Evolutionary conservation across 64 coral and sea anemone species (phyloP), one percentile per base, ranked within the genome.

Genomic region (Pocillopora verrucosa): DNA sequence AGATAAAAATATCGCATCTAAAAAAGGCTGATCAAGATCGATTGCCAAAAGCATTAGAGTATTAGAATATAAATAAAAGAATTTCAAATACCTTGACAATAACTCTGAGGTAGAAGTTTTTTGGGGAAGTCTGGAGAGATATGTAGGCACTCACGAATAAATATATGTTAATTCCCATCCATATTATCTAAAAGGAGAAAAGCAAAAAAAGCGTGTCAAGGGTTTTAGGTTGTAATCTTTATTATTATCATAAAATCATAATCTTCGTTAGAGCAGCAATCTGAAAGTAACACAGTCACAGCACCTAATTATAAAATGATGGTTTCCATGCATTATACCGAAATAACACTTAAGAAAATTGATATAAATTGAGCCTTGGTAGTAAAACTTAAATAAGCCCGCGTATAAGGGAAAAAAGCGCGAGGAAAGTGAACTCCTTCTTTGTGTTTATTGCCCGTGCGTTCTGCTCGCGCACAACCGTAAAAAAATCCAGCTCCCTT

Each of bases 151-250:
- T 57, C 15, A 15, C 91, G 75, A 96, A 96, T 76, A 96, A 56
- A 57, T 90, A 96, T 36, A 86, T 87, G 60, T 96, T 96, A 37
- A 96, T 74, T 9, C 65, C 82, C 94, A 96, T 96, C 94, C 94
- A 96, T 74, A 89, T 79, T 38, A 96, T 65, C 94, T 96, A 60
- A 1, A 89, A 82, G 37, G 1, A 38, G 20, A 41, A 35, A 13
- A 60, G 13, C 0, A 37, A 64, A 11, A 19, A 65, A 34, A 19
- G 5, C 7, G 41, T 51, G 41, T 7, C 3, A 51, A 51, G 7
- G 41, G 41, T 51, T 51, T 51, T 7, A 7, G 41, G 41, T 4
- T 51, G 41, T 51, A 51, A 30, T 51, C 1, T 51, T 51, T 51
- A 4, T 51, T 3, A 51, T 7, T 51, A 51, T 51, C 41, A 51